Conservation (phyloP, 2,888 invertebrate species). For the Aporophyla nigra region DNA sequence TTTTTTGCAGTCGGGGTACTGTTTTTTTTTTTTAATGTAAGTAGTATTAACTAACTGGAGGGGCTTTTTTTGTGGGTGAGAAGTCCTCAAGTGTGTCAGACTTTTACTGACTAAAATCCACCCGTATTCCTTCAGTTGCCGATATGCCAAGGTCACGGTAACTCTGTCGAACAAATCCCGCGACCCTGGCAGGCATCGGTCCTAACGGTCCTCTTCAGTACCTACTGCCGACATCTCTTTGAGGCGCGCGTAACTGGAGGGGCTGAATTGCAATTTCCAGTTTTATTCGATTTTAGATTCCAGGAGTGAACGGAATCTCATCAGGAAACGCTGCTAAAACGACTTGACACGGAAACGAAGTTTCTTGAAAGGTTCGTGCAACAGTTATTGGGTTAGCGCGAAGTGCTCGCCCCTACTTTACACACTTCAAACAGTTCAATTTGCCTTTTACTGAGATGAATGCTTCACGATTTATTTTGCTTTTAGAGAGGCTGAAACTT, state of each 20-base stretch:
- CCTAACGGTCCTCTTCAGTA: no score
- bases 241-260: neutral
- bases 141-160: no score
- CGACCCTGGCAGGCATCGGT: no score
- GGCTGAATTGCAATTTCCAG: neutral
- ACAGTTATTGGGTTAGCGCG: slow-evolving; percentile 23
- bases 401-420: neutral
- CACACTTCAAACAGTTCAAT: neutral
- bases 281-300: neutral
- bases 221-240: no score
- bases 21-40: no score
- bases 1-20: neutral
- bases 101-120: no score
- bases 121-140: no score
- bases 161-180: no score
- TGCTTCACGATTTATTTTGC: neutral
- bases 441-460: slow-evolving; percentile 9
- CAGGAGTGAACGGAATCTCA: slow-evolving; percentile 7
- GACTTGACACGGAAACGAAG: slow-evolving; percentile 17
- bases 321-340: neutral
- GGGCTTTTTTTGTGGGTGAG: no score
- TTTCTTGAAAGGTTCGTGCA: slow-evolving; percentile 26
- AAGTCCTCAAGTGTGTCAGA: no score
- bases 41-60: no score
- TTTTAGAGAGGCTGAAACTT: neutral